Conservation (phyloP, 2,797 vertebrate species). For the Karalla daura region DNA sequence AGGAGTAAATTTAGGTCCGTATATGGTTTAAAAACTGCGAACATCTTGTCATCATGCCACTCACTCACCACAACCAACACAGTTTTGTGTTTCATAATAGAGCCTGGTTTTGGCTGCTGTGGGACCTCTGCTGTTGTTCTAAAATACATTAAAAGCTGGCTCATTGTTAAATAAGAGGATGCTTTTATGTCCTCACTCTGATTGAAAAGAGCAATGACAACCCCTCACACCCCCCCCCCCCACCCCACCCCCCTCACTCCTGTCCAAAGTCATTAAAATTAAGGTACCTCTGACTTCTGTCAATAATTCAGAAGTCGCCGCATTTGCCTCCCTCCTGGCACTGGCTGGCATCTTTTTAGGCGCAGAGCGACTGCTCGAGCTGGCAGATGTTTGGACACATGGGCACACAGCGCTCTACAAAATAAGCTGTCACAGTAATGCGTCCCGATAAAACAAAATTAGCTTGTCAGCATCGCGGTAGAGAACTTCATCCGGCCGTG, state of each 20-base stretch:
- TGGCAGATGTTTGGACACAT: slow-evolving; percentile 78
- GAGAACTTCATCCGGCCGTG: slow-evolving; percentile 32
- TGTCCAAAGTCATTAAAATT: slow-evolving; percentile 71
- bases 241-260: no score
- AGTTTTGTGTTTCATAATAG: slow-evolving; percentile 15
- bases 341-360: slow-evolving; percentile 64
- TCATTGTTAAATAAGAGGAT: slow-evolving; percentile 41
- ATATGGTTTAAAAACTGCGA: slow-evolving; percentile 1
- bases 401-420: slow-evolving; percentile 62
- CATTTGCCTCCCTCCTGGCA: slow-evolving; percentile 62
- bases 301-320: slow-evolving; percentile 73
- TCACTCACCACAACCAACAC: background rate
- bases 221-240: slow-evolving; percentile 48
- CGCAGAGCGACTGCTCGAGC: slow-evolving; percentile 54
- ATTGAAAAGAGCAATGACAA: slow-evolving; percentile 62
- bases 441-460: slow-evolving; percentile 52
- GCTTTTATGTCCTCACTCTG: slow-evolving; percentile 48
- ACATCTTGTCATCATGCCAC: background rate
- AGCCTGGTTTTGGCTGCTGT: slow-evolving; percentile 15
- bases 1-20: background rate
- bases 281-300: slow-evolving; percentile 67
- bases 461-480: slow-evolving; percentile 49
- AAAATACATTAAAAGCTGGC: slow-evolving; percentile 30
- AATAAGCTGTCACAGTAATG: slow-evolving; percentile 64
- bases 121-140: slow-evolving; percentile 19